Base-by-base conservation (phyloP, 2,888 invertebrate genomes). In the Biston betularia region DNA sequence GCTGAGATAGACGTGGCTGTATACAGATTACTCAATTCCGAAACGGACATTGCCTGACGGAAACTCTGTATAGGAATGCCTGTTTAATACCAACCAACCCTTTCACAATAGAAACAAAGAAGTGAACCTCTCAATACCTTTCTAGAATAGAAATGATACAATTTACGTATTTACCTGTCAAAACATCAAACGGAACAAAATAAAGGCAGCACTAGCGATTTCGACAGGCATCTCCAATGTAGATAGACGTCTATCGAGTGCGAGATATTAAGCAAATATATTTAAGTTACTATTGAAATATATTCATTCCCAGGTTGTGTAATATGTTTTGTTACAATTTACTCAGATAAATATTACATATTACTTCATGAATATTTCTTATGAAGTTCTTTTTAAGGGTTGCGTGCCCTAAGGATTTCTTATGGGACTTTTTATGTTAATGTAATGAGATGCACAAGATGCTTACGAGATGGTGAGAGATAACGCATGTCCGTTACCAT, bases 21-120 rank as follows among this genome's bases (percentile, higher is more conserved):
- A 68, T 68, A 69, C 60, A 72, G 67, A 74, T 74, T 70, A 70
- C 68, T 74, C 72, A 71, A 68, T 68, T 63, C 58, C 56, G 54
- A 35, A 69, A 60, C 64, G 65, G 68, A 70, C 69, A 66, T 58
- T 62, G 68, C 53, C 63, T 65, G 65, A 45, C 66, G 66, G 67
- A 70, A 73, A 60, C 66, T 58, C 70, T 70, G 76, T 76, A 72
- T 76, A 76, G 69, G 74, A 75, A 75, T 69, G 69, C 52, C 71
- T 73, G 68, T 58, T 72, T 75, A 70, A 66, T 68, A 63, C 67
- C 14, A 59, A 59, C 64, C 64, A 72, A 75, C 76, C 76, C 75
- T 73, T 73, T 65, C 65, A 69, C 69, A 70, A 69, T 71, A 63
- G 71, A 72, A 74, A 74, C 72, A 72, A 71, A 69, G 69, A 65